Evolutionary conservation across 2,113 vertebrate species (phyloP).

Genomic region (Tichodroma muraria): DNA sequence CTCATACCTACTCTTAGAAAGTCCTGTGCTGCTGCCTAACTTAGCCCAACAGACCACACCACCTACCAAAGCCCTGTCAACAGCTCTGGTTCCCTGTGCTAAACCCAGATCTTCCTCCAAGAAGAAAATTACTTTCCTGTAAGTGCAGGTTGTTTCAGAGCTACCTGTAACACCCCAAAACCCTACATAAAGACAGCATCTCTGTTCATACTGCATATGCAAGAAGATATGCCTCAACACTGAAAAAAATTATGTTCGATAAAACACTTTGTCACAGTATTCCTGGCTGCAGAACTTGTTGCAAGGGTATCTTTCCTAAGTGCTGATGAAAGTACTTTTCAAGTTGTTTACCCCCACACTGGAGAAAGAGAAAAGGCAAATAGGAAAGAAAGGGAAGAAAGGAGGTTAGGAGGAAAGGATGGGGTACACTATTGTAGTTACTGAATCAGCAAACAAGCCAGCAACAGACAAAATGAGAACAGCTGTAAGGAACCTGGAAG

Average conservation of each 20-base stretch:
- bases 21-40: neutral
- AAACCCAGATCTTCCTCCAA: neutral
- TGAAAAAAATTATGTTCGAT: conserved; percentile 27
- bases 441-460: neutral
- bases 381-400: neutral
- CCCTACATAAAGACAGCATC: neutral
- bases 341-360: neutral
- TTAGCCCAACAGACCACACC: neutral
- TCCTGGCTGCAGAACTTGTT: conserved; percentile 33
- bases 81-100: neutral
- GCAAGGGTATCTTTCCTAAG: neutral
- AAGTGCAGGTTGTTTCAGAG: neutral
- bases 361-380: neutral
- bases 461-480: conserved; percentile 31
- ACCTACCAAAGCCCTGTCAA: neutral
- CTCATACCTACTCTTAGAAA: conserved; percentile 6
- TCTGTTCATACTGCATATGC: neutral
- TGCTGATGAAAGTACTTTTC: conserved; percentile 15
- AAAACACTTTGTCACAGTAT: conserved; percentile 27
- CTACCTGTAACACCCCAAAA: neutral
- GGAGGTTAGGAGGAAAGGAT: neutral
- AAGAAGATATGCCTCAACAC: neutral
- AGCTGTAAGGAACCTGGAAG: neutral
- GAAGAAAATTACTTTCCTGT: neutral
- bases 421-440: neutral